phyloP scores from a whole-genome alignment of 92 coral and sea anemone genomes.

The Anthopleura xanthogrammica region DNA sequence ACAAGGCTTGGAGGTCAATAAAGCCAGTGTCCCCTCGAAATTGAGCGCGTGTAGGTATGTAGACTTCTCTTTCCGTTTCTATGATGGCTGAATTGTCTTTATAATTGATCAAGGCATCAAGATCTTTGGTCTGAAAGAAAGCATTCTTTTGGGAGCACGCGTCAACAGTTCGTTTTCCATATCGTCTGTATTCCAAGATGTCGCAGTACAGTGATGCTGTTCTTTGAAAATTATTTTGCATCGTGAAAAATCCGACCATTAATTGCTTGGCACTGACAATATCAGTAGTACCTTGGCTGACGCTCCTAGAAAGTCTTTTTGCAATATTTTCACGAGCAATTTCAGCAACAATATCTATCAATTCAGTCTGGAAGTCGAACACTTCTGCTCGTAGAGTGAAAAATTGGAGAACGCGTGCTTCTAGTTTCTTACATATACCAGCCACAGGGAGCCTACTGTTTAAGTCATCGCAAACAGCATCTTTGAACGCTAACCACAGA shows the following conservation, averaged over 20 bases:
- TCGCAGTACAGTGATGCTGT: slow-evolving; percentile 51
- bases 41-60: no score
- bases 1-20: slow-evolving; percentile 35
- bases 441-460: slow-evolving; percentile 26
- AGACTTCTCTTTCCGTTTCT: slow-evolving; percentile 27
- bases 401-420: slow-evolving; percentile 45
- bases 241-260: slow-evolving; percentile 49
- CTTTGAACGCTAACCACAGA: slow-evolving; percentile 49
- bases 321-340: slow-evolving; percentile 49
- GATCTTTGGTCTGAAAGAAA: slow-evolving; percentile 34
- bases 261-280: slow-evolving; percentile 4
- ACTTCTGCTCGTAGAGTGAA: slow-evolving; percentile 44
- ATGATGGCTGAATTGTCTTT: slow-evolving; percentile 28
- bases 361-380: slow-evolving; percentile 49
- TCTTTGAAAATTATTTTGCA: slow-evolving; percentile 41
- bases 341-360: slow-evolving; percentile 41
- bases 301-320: slow-evolving; percentile 15
- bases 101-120: slow-evolving; percentile 39
- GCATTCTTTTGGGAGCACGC: slow-evolving; percentile 35
- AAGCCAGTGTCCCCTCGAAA: slow-evolving; percentile 2
- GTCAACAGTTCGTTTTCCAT: slow-evolving; percentile 30
- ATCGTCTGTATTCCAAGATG: slow-evolving; percentile 32
- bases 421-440: slow-evolving; percentile 29
- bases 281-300: slow-evolving; percentile 18
- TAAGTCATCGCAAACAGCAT: slow-evolving; percentile 42